Evolutionary conservation across 1,140 invertebrate species (phyloP).

Genomic region (Portunus trituberculatus): DNA sequence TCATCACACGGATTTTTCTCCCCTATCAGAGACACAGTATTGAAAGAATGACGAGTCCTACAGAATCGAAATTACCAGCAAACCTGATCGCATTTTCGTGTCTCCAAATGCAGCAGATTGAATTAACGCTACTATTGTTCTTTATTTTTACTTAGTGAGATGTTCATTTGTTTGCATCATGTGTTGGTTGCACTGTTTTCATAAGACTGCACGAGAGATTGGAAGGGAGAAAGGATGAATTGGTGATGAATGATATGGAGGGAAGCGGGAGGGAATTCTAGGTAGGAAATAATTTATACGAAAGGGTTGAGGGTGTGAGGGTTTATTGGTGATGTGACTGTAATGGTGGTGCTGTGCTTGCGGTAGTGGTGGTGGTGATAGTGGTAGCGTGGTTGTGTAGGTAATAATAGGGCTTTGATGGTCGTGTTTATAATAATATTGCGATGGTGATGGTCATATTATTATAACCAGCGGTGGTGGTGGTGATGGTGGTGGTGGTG

Average conservation of each 20-base stretch:
- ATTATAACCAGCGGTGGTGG: no score
- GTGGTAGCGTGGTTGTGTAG: background rate
- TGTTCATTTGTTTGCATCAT: no score
- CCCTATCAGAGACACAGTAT: background rate
- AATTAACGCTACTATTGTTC: background rate
- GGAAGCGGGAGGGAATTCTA: background rate
- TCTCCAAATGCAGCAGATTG: background rate
- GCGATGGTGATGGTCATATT: no score
- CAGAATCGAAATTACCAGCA: no score
- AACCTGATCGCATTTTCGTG: background rate
- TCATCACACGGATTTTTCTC: background rate
- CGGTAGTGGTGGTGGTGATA: background rate
- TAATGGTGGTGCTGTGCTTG: background rate
- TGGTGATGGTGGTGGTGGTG: no score
- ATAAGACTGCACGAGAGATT: background rate
- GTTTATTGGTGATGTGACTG: background rate
- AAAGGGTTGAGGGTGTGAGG: background rate
- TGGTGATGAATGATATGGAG: background rate
- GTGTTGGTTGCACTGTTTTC: no score
- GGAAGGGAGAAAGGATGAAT: background rate
- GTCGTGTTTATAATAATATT: no score
- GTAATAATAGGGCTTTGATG: no score
- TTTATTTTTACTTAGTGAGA: background rate
- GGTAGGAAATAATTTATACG: background rate
- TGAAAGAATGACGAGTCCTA: no score